Evolutionary conservation across 2,797 vertebrate species (phyloP).

Genomic region (Meda fulgida): DNA sequence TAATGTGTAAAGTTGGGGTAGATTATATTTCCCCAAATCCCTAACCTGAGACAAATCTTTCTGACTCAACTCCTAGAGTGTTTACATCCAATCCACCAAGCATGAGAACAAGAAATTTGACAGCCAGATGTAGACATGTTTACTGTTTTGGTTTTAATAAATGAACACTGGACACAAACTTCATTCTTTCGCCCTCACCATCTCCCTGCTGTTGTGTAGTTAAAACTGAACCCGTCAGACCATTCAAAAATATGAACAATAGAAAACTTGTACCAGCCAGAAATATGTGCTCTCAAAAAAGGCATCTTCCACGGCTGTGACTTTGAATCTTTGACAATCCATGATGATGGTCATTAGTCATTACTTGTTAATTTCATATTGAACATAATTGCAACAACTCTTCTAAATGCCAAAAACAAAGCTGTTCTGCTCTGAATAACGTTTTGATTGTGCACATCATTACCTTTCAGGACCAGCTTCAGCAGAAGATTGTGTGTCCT

Average conservation of each 20-base stretch:
- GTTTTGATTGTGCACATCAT: not conserved
- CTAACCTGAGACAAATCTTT: not conserved
- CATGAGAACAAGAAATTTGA: not conserved
- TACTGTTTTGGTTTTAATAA: not conserved
- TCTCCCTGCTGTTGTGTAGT: not conserved
- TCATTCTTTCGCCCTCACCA: not conserved
- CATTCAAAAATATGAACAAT: not conserved
- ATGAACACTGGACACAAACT: not conserved
- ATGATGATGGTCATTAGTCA: not conserved
- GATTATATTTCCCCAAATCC: not conserved
- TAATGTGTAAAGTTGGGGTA: too few relatives aligned
- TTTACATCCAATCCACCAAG: too few relatives aligned
- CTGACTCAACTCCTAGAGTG: too few relatives aligned
- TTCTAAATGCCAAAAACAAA: not conserved
- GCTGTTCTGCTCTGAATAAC: constrained; percentile 11
- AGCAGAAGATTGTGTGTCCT: constrained; percentile 95
- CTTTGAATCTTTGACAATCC: not conserved
- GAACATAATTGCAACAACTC: not conserved
- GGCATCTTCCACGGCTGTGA: not conserved
- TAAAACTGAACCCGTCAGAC: not conserved
- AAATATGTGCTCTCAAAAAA: not conserved
- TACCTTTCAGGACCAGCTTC: constrained; percentile 88
- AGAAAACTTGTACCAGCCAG: too few relatives aligned
- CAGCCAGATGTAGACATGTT: not conserved
- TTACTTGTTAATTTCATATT: not conserved